Evolutionary conservation across 1,140 invertebrate species (phyloP).

Genomic region (Panulirus ornatus): DNA sequence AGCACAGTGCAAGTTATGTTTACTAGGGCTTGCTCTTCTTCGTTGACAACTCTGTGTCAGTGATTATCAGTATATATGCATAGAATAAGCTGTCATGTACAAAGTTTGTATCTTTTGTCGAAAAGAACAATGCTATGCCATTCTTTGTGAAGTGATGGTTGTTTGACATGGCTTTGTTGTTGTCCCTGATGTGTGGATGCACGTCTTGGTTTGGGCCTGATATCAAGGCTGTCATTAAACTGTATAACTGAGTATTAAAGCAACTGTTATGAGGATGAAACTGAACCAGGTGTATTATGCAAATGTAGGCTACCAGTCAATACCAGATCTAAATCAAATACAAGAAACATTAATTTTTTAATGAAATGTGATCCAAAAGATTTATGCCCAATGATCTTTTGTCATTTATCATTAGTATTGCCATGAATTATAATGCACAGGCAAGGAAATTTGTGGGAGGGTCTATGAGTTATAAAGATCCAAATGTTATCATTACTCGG

Average conservation of each 20-base stretch:
- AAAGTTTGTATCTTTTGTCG: conserved; percentile 18
- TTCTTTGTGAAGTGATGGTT: too few species aligned
- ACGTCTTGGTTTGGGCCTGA: background rate
- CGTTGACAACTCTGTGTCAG: conserved; percentile 8
- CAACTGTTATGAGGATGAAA: conserved; percentile 13
- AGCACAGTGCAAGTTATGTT: background rate
- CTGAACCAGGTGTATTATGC: conserved; percentile 12
- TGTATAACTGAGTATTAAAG: background rate
- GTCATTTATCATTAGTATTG: background rate
- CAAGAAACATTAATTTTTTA: conserved; percentile 16
- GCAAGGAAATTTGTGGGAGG: conserved; percentile 4
- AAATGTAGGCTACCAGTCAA: background rate
- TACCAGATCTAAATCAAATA: conserved; percentile 3
- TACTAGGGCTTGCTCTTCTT: conserved; percentile 5
- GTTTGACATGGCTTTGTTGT: background rate
- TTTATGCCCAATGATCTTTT: background rate
- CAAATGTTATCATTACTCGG: background rate
- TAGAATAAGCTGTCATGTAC: background rate
- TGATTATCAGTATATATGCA: background rate
- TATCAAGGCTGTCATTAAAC: background rate
- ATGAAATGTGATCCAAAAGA: conserved; percentile 23
- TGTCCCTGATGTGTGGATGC: conserved; percentile 9
- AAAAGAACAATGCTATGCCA: conserved; percentile 9
- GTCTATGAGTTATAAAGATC: background rate
- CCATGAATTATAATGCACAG: background rate